These are phyloP conservation scores for Synchiropus splendidus DNA, from an alignment of 2,113 vertebrate species.

Conservation along the genomic window DNA sequence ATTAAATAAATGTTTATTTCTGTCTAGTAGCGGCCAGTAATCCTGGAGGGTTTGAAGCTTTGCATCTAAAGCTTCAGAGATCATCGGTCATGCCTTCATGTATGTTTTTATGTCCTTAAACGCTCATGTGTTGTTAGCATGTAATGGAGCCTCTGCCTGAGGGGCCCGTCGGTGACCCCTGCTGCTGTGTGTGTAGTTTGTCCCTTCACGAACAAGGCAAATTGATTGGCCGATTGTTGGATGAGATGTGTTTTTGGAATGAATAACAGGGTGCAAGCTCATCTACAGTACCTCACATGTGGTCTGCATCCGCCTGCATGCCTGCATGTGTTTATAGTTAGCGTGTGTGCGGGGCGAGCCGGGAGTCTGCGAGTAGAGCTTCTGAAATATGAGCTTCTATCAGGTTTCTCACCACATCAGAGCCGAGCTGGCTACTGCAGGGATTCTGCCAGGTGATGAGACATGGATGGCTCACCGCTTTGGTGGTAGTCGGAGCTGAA, in stretches of 20 bases:
- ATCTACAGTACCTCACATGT: constrained; percentile 23
- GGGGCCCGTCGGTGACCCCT: constrained; percentile 1
- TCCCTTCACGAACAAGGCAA: no score
- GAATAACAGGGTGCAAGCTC: constrained; percentile 12
- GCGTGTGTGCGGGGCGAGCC: constrained; percentile 4
- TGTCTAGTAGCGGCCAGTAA: no score
- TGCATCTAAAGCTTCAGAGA: no score
- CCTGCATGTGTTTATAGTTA: constrained; percentile 48
- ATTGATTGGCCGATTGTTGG: no score
- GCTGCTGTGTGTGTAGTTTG: constrained; percentile 3
- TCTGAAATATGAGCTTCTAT: constrained; percentile 22
- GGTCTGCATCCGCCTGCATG: constrained; percentile 19
- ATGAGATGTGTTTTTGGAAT: background rate
- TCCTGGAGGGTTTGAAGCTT: no score
- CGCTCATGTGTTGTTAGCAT: constrained; percentile 33
- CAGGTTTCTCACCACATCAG: constrained; percentile 21
- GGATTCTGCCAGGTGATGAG: constrained; percentile 6
- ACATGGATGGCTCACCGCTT: constrained; percentile 15
- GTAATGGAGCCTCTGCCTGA: constrained; percentile 20
- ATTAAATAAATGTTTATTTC: no score
- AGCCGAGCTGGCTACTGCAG: constrained; percentile 9
- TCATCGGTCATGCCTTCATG: no score
- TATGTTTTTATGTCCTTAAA: no score
- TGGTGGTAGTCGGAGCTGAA: constrained; percentile 1
- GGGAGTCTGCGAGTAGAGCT: constrained; percentile 28